Percentiles rank a stretch among this genome's conserved stretches.
phyloP scores from a whole-genome alignment of 2,888 invertebrate species.

The Atrina japonica region DNA sequence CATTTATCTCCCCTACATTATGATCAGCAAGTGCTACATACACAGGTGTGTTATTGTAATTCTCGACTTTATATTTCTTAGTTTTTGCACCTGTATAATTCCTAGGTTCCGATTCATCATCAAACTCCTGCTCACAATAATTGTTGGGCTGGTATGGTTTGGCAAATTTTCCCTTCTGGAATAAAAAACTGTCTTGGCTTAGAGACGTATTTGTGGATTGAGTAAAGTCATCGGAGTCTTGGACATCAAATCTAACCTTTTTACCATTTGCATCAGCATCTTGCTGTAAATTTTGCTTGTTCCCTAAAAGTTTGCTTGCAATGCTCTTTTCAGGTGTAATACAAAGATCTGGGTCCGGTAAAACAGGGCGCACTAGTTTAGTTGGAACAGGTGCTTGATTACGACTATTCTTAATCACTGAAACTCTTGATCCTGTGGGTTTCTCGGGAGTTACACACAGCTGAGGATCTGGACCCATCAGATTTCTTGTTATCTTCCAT shows the following conservation, averaged over 20 bases:
- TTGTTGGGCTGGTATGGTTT: conserved; percentile 54
- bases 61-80: conserved; percentile 46
- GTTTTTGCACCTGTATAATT: conserved; percentile 24
- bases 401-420: background rate
- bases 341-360: conserved; percentile 62
- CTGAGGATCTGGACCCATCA: conserved; percentile 59
- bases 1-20: background rate
- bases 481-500: conserved; percentile 40
- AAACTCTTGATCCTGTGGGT: conserved; percentile 17
- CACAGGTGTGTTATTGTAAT: conserved; percentile 43
- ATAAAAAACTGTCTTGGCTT: conserved; percentile 13
- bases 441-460: conserved; percentile 63
- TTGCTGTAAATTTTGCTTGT: conserved; percentile 33
- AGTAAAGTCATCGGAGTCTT: conserved; percentile 41
- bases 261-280: conserved; percentile 26
- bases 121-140: conserved; percentile 47
- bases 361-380: conserved; percentile 20
- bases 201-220: conserved; percentile 25
- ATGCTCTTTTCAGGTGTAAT: conserved; percentile 66
- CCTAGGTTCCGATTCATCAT: conserved; percentile 29
- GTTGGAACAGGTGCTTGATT: conserved; percentile 41
- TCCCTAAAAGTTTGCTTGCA: conserved; percentile 10
- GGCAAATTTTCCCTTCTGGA: conserved; percentile 13
- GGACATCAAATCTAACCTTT: conserved; percentile 64
- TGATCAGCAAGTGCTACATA: conserved; percentile 28